Evolutionary conservation across 1,140 invertebrate species (phyloP), one percentile per base, ranked within the genome.

Genomic region (Sogatella furcifera): DNA sequence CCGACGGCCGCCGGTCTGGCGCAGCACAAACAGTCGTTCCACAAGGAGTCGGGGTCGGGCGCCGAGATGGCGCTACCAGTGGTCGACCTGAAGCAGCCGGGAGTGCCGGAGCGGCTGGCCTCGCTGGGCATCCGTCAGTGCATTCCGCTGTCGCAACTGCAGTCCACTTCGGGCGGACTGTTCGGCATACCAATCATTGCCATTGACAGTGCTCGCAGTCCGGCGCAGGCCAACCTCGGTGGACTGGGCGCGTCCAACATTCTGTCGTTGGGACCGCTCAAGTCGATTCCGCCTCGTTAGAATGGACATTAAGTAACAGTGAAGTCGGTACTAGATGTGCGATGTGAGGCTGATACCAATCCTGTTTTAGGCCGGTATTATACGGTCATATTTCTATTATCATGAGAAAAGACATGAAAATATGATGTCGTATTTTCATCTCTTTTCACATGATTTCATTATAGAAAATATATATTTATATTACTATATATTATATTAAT

Each of bases 181-280:
- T 87, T 84, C 62, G 84, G 82, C 14, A 73, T 89, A 49, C 86
- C 86, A 0, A 82, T 89, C n/a, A 78, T 88, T 52, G 83, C 81
- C 13, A 78, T 83, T 15, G 82, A 85, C 64, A 81, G 80, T 66
- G 75, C 79, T 44, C 73, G 81, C 58, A 85, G 84, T 67, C 79
- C 82, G 5, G 76, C 79, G 60, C 74, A 77, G 1, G 76, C 71
- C 59, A 81, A 81, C 69, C 73, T 85, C 59, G 77, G 78, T 54
- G 79, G 80, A n/a, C 70, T 86, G 13, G 83, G 84, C 57, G 81
- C 81, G 31, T 80, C 81, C 56, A 83, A 81, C 15, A 77, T 86
- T 55, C 71, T 88, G 49, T 84, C 82, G 69, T 72, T 88, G 59
- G 85, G 85, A 1, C 84, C 85, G 6, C 73, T 86, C 11, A 85